phyloP scores from a whole-genome alignment of 2,888 invertebrate genomes.

The Sinopyrophorus schimmeli region DNA sequence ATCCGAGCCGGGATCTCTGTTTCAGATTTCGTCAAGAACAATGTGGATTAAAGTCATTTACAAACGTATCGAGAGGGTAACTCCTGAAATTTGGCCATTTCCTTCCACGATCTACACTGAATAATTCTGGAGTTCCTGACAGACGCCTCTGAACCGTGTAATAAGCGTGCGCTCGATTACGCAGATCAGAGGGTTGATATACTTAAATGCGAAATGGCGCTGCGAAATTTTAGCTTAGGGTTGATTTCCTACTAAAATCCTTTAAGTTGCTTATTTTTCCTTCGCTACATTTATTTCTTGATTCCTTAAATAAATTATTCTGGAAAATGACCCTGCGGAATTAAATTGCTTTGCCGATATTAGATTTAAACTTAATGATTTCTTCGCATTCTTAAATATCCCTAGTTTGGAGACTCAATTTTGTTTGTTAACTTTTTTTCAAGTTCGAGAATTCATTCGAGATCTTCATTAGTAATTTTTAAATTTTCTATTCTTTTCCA shows the following conservation, averaged over 20 bases:
- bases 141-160: conserved; percentile 38
- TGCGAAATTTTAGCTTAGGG: conserved; percentile 18
- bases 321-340: background rate
- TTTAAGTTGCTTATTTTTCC: conserved; percentile 18
- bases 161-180: conserved; percentile 38
- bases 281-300: conserved; percentile 4
- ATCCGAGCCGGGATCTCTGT: background rate
- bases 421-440: no score
- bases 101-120: conserved; percentile 28
- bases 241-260: conserved; percentile 16
- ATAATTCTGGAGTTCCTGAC: conserved; percentile 29
- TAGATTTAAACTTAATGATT: no score
- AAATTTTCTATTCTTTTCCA: no score
- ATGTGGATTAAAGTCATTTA: conserved; percentile 26
- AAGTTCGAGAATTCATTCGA: no score
- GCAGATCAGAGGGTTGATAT: conserved; percentile 33
- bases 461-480: no score
- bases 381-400: no score
- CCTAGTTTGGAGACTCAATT: no score
- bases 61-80: conserved; percentile 18
- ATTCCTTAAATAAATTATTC: background rate
- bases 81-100: conserved; percentile 32
- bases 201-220: conserved; percentile 24
- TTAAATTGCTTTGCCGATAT: no score
- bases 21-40: conserved; percentile 24